Percentiles rank a stretch among this genome's conserved stretches.
Conservation (phyloP, 2,797 vertebrate genomes). For the Gambusia yucatana region DNA sequence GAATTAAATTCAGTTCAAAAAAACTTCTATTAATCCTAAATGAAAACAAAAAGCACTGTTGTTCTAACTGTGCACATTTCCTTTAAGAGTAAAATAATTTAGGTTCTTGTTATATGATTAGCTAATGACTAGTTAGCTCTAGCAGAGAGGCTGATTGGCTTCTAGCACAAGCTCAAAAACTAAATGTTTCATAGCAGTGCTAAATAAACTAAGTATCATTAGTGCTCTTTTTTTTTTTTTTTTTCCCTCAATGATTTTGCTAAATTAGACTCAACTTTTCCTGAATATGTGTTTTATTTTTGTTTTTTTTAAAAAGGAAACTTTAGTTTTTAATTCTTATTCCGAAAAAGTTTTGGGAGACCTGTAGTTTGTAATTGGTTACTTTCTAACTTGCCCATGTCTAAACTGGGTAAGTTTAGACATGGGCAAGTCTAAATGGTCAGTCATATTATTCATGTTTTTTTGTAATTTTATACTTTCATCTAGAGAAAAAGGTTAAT, state of each 20-base stretch:
- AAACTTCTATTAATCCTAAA: not conserved
- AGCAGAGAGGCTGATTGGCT: not conserved
- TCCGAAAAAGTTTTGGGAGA: not conserved
- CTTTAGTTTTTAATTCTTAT: not conserved
- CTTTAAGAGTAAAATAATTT: not conserved
- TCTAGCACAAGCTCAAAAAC: not conserved
- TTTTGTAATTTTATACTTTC: not conserved
- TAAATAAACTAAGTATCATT: not conserved
- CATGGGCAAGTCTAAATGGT: too few relatives aligned
- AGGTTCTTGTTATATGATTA: not conserved
- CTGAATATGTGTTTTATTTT: not conserved
- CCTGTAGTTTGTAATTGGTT: not conserved
- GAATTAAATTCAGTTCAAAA: not conserved
- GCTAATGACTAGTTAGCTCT: not conserved
- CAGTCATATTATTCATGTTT: not conserved
- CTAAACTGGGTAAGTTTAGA: not conserved
- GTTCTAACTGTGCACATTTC: not conserved
- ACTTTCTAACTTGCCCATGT: not conserved
- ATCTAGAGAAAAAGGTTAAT: not conserved
- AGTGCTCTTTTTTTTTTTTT: not conserved
- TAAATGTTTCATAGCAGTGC: not conserved
- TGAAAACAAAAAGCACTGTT: not conserved
- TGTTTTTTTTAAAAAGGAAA: not conserved
- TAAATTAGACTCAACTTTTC: not conserved
- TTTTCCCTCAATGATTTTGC: not conserved